phyloP scores from a whole-genome alignment of 2,797 vertebrate species.

The Enteromius trimaculatus region DNA sequence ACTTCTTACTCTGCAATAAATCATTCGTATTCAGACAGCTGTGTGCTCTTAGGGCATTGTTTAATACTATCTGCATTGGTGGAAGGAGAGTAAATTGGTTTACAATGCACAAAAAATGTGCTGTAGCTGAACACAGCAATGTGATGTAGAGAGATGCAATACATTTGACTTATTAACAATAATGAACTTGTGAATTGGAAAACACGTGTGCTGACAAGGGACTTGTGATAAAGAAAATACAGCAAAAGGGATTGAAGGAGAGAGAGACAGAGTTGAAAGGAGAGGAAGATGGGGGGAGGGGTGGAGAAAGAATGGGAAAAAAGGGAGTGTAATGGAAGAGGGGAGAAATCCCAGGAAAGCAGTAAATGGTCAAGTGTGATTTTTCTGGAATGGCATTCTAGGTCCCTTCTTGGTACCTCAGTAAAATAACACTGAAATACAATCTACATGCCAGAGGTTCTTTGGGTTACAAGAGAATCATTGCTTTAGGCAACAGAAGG shows the following conservation, averaged over 20 bases:
- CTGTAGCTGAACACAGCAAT: conserved; percentile 70
- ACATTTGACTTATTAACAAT: conserved; percentile 84
- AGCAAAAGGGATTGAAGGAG: conserved; percentile 26
- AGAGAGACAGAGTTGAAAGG: background rate
- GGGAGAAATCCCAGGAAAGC: conserved; percentile 78
- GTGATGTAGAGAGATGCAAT: conserved; percentile 79
- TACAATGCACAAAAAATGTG: conserved; percentile 77
- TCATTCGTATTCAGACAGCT: conserved; percentile 85
- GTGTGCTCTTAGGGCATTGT: conserved; percentile 85
- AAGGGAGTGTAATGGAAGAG: conserved; percentile 53
- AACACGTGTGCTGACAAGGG: conserved; percentile 69
- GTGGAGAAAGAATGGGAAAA: conserved; percentile 16
- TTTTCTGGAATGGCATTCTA: conserved; percentile 75
- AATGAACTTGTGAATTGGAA: conserved; percentile 79
- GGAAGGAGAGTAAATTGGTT: conserved; percentile 82
- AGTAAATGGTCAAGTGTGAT: conserved; percentile 80
- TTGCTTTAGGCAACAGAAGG: conserved; percentile 69
- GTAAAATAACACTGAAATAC: conserved; percentile 76
- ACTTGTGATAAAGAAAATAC: conserved; percentile 43
- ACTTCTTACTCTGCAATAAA: conserved; percentile 87
- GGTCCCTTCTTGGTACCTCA: conserved; percentile 70
- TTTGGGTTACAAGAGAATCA: conserved; percentile 71
- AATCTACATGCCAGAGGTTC: conserved; percentile 70
- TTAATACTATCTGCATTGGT: conserved; percentile 85
- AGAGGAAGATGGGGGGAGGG: background rate